These are phyloP conservation scores for Temnothorax nylanderi DNA, from an alignment of 1,140 invertebrate genomes.

Conservation along the genomic window DNA sequence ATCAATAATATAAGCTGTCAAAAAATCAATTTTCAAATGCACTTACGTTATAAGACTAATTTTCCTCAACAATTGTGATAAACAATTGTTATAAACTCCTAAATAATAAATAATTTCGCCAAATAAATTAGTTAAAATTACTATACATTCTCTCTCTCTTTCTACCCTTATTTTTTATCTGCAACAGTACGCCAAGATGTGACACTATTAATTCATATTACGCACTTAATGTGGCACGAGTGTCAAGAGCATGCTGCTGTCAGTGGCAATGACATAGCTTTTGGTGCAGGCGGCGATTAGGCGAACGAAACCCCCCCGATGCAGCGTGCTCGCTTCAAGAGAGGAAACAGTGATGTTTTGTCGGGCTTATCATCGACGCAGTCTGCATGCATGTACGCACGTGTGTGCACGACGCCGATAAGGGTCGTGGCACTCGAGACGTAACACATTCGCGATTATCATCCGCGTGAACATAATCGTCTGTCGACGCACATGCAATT, in stretches of 20 bases:
- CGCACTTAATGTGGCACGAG: slow-evolving; percentile 32
- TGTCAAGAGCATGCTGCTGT: slow-evolving; percentile 54
- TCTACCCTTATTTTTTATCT: background rate
- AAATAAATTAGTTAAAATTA: background rate
- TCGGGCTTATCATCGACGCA: slow-evolving; percentile 66
- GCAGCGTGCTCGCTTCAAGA: slow-evolving; percentile 3
- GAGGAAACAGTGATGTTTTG: slow-evolving; percentile 66
- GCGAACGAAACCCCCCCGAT: slow-evolving; percentile 36
- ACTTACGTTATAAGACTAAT: background rate
- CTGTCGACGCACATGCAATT: slow-evolving; percentile 17
- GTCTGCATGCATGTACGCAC: slow-evolving; percentile 59
- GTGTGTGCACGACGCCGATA: slow-evolving; percentile 71
- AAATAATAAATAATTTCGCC: background rate
- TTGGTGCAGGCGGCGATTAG: slow-evolving; percentile 62
- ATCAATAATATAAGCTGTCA: background rate
- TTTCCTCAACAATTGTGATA: background rate
- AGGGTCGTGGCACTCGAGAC: slow-evolving; percentile 35
- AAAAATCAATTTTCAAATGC: background rate
- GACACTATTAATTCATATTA: slow-evolving; percentile 49
- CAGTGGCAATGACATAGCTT: slow-evolving; percentile 49
- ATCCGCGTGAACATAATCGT: slow-evolving; percentile 49
- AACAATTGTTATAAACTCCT: background rate
- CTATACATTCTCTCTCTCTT: background rate
- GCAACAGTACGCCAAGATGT: background rate
- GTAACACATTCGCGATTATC: slow-evolving; percentile 41